Percentiles rank a stretch among this genome's conserved stretches.
These are phyloP conservation scores for Pempheris klunzingeri DNA, from an alignment of 2,797 vertebrate species.

Conservation along the genomic window DNA sequence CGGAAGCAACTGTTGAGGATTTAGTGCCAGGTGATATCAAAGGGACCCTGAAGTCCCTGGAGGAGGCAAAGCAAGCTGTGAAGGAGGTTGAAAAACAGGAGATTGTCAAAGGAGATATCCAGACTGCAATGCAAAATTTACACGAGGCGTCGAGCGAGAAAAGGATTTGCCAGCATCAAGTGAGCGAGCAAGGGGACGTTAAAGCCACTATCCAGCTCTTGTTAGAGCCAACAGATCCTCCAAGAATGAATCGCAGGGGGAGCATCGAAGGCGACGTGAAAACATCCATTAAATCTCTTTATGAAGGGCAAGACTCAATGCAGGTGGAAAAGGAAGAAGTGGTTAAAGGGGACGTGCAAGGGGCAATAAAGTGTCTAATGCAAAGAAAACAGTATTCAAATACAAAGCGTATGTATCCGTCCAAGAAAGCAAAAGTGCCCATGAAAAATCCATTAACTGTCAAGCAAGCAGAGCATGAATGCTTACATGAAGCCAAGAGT, in stretches of 20 bases:
- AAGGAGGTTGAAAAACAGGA: slow-evolving; percentile 87
- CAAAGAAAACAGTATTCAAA: slow-evolving; percentile 86
- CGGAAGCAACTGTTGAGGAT: slow-evolving; percentile 87
- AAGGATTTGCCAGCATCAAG: slow-evolving; percentile 83
- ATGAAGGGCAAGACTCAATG: slow-evolving; percentile 78
- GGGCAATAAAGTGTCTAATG: slow-evolving; percentile 86
- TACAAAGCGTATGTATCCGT: slow-evolving; percentile 76
- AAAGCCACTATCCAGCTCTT: slow-evolving; percentile 85
- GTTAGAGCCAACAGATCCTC: slow-evolving; percentile 82
- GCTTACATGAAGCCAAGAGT: slow-evolving; percentile 65
- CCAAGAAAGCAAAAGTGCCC: slow-evolving; percentile 81
- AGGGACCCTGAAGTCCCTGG: slow-evolving; percentile 89
- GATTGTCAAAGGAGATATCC: slow-evolving; percentile 84
- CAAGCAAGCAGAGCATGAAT: slow-evolving; percentile 77
- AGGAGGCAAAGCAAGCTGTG: slow-evolving; percentile 87
- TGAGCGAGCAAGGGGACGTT: slow-evolving; percentile 83
- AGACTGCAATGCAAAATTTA: slow-evolving; percentile 81
- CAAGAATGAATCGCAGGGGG: slow-evolving; percentile 75
- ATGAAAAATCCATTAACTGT: slow-evolving; percentile 79
- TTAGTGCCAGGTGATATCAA: slow-evolving; percentile 89
- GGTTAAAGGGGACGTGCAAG: slow-evolving; percentile 85
- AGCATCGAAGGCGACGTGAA: slow-evolving; percentile 82
- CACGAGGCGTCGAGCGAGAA: slow-evolving; percentile 84
- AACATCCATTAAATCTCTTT: slow-evolving; percentile 85
- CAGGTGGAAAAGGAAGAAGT: slow-evolving; percentile 85